Evolutionary conservation across 2,113 vertebrate species (phyloP).

Genomic region (Chrysochloris asiatica): DNA sequence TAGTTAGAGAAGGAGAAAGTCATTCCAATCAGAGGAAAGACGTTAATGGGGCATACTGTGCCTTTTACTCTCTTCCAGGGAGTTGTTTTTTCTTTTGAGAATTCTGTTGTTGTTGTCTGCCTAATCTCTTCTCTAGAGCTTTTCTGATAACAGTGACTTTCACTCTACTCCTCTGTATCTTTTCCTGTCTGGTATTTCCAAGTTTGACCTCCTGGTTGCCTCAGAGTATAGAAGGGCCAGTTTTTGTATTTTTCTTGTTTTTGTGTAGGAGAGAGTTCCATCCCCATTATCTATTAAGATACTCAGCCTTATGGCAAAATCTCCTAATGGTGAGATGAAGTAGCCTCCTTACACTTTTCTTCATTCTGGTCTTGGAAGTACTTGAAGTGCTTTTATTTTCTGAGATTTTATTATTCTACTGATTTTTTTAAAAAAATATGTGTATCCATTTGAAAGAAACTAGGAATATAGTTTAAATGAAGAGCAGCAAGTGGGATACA

Average conservation of each 20-base stretch:
- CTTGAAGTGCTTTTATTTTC: background rate
- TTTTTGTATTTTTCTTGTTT: background rate
- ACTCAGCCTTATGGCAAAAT: background rate
- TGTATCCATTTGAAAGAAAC: slow-evolving; percentile 7
- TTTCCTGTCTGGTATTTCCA: background rate
- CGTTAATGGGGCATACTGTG: background rate
- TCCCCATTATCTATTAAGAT: background rate
- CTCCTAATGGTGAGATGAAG: background rate
- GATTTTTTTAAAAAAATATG: background rate
- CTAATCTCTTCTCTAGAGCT: background rate
- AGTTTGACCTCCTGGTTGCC: background rate
- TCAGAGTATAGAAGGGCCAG: background rate
- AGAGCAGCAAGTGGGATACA: background rate
- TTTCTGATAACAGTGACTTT: background rate
- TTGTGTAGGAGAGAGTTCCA: background rate
- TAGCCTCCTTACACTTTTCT: background rate
- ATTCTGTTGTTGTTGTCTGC: background rate
- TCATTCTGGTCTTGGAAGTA: background rate
- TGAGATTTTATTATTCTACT: slow-evolving; percentile 39
- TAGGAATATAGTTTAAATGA: slow-evolving; percentile 34
- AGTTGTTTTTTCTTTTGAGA: background rate
- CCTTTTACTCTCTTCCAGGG: background rate
- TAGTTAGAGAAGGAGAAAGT: background rate
- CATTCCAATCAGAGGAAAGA: background rate
- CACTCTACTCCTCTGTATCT: background rate